Evolutionary conservation across 2,797 vertebrate genomes (phyloP).

Genomic region (Zalophus californianus): DNA sequence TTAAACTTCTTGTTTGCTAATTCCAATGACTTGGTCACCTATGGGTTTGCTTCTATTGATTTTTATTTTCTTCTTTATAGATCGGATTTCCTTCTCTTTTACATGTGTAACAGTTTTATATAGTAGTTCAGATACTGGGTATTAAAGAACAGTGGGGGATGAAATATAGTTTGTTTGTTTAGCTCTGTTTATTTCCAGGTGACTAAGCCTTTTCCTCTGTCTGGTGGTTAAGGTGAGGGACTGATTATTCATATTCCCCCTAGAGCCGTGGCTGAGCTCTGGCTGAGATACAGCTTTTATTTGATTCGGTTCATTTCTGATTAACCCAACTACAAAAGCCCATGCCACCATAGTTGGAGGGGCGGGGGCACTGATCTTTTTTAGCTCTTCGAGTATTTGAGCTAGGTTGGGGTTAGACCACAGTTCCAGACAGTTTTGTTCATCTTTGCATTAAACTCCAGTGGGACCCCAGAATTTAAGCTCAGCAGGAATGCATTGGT

Average conservation of each 20-base stretch:
- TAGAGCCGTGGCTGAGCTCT: background rate
- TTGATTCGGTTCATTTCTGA: background rate
- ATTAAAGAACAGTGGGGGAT: background rate
- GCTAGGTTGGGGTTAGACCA: background rate
- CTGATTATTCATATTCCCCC: background rate
- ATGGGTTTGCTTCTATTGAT: background rate
- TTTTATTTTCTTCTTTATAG: conserved; percentile 53
- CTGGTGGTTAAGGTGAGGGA: background rate
- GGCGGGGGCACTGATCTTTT: background rate
- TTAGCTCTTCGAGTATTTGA: background rate
- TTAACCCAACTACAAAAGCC: background rate
- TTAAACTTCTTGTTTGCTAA: conserved; percentile 13
- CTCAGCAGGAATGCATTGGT: background rate
- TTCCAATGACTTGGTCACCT: background rate
- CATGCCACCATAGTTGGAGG: background rate
- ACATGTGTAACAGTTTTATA: background rate
- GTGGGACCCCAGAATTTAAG: background rate
- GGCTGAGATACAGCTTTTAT: background rate
- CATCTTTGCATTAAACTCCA: conserved; percentile 15
- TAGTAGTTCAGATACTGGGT: background rate
- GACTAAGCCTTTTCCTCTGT: background rate
- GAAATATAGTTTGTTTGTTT: background rate
- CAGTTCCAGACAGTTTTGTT: background rate
- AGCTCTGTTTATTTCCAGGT: conserved; percentile 39
- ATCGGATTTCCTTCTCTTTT: background rate